Evolutionary conservation across 2,888 invertebrate species (phyloP).

Genomic region (Aporophyla nigra): DNA sequence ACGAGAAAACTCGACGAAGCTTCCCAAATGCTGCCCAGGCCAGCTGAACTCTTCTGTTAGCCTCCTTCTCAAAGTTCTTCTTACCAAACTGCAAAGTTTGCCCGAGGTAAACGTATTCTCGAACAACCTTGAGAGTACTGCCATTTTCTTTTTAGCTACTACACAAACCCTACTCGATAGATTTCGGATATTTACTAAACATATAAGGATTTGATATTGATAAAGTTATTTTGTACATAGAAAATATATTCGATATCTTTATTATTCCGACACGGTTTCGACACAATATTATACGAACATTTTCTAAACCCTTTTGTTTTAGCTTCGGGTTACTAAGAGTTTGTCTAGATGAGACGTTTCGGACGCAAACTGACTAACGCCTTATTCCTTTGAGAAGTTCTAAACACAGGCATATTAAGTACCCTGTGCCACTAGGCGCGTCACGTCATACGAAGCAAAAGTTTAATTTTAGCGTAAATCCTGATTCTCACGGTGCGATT

Average conservation of each 20-base stretch:
- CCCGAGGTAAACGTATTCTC: too few relatives aligned
- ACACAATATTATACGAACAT: conserved; percentile 44
- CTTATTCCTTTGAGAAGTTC: not conserved
- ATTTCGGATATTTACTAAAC: conserved; percentile 19
- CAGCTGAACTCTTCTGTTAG: too few relatives aligned
- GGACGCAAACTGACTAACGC: conserved; percentile 7
- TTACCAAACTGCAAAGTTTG: too few relatives aligned
- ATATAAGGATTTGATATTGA: conserved; percentile 23
- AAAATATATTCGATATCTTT: conserved; percentile 45
- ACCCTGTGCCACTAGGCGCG: not conserved
- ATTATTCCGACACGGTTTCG: conserved; percentile 34
- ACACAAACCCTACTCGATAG: conserved; percentile 12
- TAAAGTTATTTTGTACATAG: conserved; percentile 21
- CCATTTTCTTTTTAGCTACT: not conserved
- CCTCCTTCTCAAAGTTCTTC: too few relatives aligned
- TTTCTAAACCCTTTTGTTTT: conserved; percentile 47
- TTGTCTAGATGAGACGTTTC: conserved; percentile 37
- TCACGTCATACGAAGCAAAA: not conserved
- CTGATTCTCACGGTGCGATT: not conserved
- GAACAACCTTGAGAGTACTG: too few relatives aligned
- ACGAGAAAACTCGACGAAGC: too few relatives aligned
- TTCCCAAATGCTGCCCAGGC: too few relatives aligned
- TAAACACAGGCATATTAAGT: not conserved
- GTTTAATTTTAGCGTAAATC: not conserved
- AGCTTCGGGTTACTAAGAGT: conserved; percentile 51